Conservation (phyloP, 2,113 vertebrate genomes). For the Trichechus manatus region DNA sequence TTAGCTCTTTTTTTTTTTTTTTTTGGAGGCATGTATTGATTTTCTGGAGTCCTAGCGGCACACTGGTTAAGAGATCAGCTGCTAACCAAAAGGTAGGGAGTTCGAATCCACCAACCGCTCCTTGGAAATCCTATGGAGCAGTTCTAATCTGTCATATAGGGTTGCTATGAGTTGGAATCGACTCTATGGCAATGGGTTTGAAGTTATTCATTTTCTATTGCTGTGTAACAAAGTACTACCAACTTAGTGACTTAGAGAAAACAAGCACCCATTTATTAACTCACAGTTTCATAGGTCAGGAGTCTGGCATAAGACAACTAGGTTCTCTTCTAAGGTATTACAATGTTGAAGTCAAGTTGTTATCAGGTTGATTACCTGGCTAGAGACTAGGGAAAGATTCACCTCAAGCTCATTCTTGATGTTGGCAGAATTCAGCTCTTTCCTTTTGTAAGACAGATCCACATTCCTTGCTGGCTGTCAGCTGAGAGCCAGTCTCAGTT, state of each 20-base stretch:
- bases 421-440: neutral
- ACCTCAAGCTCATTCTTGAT: neutral
- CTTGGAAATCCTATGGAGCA: too few relatives aligned
- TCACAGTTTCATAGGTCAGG: neutral
- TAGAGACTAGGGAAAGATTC: neutral
- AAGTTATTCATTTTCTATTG: neutral
- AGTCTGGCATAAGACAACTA: neutral
- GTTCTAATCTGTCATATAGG: too few relatives aligned
- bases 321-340: neutral
- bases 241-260: neutral
- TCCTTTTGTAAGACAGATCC: neutral
- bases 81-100: too few relatives aligned
- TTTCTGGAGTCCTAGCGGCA: neutral
- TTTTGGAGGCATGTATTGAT: neutral
- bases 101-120: too few relatives aligned
- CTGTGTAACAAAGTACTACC: neutral
- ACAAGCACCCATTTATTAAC: neutral
- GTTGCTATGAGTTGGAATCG: too few relatives aligned
- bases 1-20: neutral
- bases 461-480: neutral
- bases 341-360: neutral
- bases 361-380: neutral
- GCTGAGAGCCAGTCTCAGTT: neutral
- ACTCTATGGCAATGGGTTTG: too few relatives aligned
- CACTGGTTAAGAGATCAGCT: too few relatives aligned